These are phyloP conservation scores for Metalampra italica DNA, from an alignment of 2,888 invertebrate genomes.

Conservation along the genomic window DNA sequence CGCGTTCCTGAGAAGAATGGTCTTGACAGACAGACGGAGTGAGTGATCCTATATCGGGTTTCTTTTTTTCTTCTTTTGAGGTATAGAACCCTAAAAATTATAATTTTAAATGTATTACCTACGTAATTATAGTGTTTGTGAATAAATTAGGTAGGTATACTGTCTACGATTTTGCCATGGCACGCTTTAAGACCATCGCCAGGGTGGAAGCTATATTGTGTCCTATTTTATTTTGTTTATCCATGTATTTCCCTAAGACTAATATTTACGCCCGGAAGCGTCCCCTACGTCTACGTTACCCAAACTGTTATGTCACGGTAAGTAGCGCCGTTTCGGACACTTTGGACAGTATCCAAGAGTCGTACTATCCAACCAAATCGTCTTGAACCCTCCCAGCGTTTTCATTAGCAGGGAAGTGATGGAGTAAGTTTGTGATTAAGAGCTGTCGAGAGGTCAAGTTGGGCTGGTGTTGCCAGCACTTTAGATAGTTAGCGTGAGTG, in stretches of 20 bases:
- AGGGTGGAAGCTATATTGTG: not conserved
- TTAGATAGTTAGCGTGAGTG: constrained; percentile 6
- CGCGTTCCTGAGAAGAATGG: too few relatives aligned
- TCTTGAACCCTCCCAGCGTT: constrained; percentile 27
- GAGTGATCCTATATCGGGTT: too few relatives aligned
- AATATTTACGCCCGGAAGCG: constrained; percentile 11
- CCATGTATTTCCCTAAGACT: not conserved
- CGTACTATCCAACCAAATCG: constrained; percentile 27
- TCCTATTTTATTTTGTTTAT: not conserved
- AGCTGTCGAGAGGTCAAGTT: constrained; percentile 23
- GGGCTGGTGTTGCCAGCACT: constrained; percentile 21
- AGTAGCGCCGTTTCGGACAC: constrained; percentile 50
- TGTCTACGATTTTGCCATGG: too few relatives aligned
- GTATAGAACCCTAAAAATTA: too few relatives aligned
- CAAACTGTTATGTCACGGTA: constrained; percentile 52
- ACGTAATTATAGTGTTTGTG: too few relatives aligned
- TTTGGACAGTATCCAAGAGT: constrained; percentile 63
- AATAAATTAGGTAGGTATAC: too few relatives aligned
- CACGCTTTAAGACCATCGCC: too few relatives aligned
- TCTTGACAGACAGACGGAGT: too few relatives aligned
- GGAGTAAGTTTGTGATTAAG: not conserved
- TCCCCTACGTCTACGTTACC: constrained; percentile 26
- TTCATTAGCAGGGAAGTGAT: constrained; percentile 20
- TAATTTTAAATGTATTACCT: too few relatives aligned
- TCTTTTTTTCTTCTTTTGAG: too few relatives aligned